Evolutionary conservation across 2,797 vertebrate genomes (phyloP), one percentile per base, ranked within the genome.

Genomic region (Sebastiscus tertius): DNA sequence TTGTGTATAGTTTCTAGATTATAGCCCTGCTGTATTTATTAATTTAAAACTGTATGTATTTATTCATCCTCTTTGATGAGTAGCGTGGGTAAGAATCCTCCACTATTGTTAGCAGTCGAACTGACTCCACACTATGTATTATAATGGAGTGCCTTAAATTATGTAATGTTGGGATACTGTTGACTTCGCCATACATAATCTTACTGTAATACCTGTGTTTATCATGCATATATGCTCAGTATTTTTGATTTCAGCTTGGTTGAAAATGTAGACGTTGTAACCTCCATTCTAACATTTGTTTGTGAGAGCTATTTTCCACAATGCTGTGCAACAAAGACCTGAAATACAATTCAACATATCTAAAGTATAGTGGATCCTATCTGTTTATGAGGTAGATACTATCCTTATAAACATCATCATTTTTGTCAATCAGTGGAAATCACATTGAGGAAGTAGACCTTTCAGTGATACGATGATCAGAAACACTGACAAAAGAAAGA

Each of bases 131-230:
- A 72, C 55, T 77, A 77, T 89, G 59, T 84, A 86, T 87, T 75
- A 55, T 68, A 77, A 82, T 76, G 77, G 79, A 75, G 88, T 93
- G 93, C 93, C 94, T 94, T 94, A 87, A 84, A 72, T 78, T 12
- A 79, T 80, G 46, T 79, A 83, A 77, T 55, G 39, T 74, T 85
- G 27, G 6, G 42, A 80, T 64, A 86, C 34, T 83, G 71, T 71
- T 81, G 39, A 80, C 76, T 85, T 88, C 64, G 84, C 86, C 89
- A 94, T 90, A 89, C 62, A 49, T 82, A 59, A 80, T 82, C 55
- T 62, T 33, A 75, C 24, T 75, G 69, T 75, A 80, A 79, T 26
- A 87, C 9, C 26, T 69, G 33, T 83, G 61, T 89, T 85, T 62
- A 56, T 82, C 3, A 79, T 77, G 12, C 29, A 80, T 70, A 60